phyloP scores from a whole-genome alignment of 2,797 vertebrate genomes.

The Melanotaenia pygmaea region DNA sequence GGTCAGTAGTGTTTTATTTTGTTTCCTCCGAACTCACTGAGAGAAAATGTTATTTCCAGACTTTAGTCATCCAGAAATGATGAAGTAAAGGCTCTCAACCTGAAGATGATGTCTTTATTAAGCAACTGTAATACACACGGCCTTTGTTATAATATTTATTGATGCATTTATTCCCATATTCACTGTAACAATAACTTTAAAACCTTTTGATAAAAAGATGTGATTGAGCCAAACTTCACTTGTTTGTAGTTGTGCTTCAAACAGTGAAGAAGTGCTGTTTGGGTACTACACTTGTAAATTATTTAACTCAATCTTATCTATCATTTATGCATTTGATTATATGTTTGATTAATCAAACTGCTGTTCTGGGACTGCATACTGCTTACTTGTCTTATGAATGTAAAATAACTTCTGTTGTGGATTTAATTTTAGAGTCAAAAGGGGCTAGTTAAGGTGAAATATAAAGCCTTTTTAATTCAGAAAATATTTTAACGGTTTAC shows the following conservation, averaged over 20 bases:
- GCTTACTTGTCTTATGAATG: neutral
- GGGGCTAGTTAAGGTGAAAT: conserved; percentile 31
- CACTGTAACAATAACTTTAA: neutral
- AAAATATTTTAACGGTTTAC: conserved; percentile 33
- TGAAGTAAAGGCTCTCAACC: too few relatives aligned
- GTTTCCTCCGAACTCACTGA: too few relatives aligned
- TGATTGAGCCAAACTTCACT: neutral
- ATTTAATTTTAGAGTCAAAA: neutral
- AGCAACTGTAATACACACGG: too few relatives aligned
- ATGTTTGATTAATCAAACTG: neutral
- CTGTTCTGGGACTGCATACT: neutral
- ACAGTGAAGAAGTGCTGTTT: neutral
- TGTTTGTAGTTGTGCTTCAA: neutral
- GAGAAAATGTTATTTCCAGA: too few relatives aligned
- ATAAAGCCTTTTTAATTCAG: conserved; percentile 28
- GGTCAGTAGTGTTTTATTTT: too few relatives aligned
- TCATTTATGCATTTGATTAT: conserved; percentile 15
- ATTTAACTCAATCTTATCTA: neutral
- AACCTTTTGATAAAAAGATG: neutral
- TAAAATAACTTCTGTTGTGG: neutral
- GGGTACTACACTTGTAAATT: neutral
- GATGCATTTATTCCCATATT: too few relatives aligned
- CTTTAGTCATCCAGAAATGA: too few relatives aligned
- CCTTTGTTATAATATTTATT: too few relatives aligned
- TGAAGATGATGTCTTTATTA: too few relatives aligned